phyloP scores from a whole-genome alignment of 2,888 invertebrate species.

The Stenoptilia bipunctidactyla region DNA sequence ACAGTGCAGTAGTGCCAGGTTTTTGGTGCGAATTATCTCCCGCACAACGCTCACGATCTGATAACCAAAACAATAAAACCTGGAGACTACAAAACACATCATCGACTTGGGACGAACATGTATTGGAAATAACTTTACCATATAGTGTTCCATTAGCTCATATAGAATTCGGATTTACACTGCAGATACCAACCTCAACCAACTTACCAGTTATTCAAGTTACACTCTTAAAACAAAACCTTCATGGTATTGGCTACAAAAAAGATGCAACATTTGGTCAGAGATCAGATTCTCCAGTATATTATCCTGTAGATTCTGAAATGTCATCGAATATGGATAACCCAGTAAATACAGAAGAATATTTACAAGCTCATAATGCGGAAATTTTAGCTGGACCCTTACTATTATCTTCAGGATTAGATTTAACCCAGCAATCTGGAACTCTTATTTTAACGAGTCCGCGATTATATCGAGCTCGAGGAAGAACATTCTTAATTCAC shows the following conservation, averaged over 20 bases:
- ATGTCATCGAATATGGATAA: constrained; percentile 69
- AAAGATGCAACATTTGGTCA: constrained; percentile 57
- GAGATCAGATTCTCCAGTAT: constrained; percentile 49
- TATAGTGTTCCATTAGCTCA: constrained; percentile 86
- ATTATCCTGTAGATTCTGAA: constrained; percentile 45
- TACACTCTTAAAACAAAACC: constrained; percentile 71
- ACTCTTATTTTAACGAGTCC: constrained; percentile 90
- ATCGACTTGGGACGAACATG: constrained; percentile 93
- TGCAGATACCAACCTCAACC: constrained; percentile 82
- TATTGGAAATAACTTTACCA: constrained; percentile 89
- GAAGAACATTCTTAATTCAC: constrained; percentile 84
- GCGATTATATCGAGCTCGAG: constrained; percentile 81
- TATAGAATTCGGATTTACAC: constrained; percentile 87
- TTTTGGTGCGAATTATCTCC: constrained; percentile 96
- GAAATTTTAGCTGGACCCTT: constrained; percentile 93
- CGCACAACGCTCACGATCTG: constrained; percentile 88
- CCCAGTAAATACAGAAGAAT: constrained; percentile 83
- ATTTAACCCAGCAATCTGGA: constrained; percentile 87
- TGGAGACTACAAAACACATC: constrained; percentile 91
- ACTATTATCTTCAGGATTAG: constrained; percentile 83
- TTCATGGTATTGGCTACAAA: constrained; percentile 68
- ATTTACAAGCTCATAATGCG: constrained; percentile 87
- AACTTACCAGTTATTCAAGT: constrained; percentile 86
- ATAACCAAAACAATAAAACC: constrained; percentile 89
- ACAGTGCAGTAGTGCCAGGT: constrained; percentile 90